Conservation (phyloP, 2,888 invertebrate genomes). For the Microctonus aethiopoides region DNA sequence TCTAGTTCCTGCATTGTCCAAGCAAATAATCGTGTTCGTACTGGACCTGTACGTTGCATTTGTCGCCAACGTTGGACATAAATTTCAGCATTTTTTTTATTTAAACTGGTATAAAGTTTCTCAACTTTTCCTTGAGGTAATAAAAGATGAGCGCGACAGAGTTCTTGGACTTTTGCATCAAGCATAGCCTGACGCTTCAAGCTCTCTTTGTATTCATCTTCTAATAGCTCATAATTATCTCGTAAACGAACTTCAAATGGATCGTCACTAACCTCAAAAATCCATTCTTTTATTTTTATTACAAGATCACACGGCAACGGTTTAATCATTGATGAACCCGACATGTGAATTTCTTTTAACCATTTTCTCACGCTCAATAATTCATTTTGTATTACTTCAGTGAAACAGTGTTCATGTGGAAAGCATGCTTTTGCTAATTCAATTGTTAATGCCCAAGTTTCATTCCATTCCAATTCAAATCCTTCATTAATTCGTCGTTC, state of each 20-base stretch:
- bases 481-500: conserved; percentile 82
- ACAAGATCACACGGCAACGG: conserved; percentile 89
- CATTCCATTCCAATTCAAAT: conserved; percentile 78
- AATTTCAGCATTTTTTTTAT: conserved; percentile 93
- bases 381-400: conserved; percentile 88
- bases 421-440: conserved; percentile 79
- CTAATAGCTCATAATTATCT: conserved; percentile 93
- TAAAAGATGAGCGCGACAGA: conserved; percentile 84
- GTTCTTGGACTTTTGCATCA: conserved; percentile 86
- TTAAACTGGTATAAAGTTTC: conserved; percentile 86
- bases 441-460: conserved; percentile 76
- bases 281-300: conserved; percentile 88
- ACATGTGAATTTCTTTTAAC: conserved; percentile 84
- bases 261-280: conserved; percentile 96
- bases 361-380: conserved; percentile 93
- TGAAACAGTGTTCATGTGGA: conserved; percentile 89
- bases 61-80: conserved; percentile 91
- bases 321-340: conserved; percentile 73
- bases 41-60: conserved; percentile 73
- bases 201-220: conserved; percentile 95
- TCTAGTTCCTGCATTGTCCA: conserved; percentile 85
- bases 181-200: conserved; percentile 89
- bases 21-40: conserved; percentile 83
- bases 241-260: conserved; percentile 97
- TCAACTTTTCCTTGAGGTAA: conserved; percentile 89